Conservation (phyloP, 2,888 invertebrate genomes). For the Crocallis elinguaria region DNA sequence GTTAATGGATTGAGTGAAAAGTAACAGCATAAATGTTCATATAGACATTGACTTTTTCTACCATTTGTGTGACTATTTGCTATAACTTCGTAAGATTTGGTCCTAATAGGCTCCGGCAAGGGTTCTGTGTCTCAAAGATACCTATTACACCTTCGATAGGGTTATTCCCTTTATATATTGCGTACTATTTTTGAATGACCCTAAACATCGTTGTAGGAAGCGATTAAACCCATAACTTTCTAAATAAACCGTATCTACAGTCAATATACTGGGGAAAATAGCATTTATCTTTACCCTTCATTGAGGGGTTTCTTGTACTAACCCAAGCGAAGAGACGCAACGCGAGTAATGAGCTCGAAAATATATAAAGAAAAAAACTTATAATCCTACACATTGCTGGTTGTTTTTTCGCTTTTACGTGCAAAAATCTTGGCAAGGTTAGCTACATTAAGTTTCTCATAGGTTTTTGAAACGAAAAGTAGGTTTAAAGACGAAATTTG, state of each 20-base stretch:
- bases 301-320: not conserved
- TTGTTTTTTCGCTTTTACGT: too few relatives aligned
- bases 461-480: too few relatives aligned
- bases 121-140: not conserved
- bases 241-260: slow-evolving; percentile 7
- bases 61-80: not conserved
- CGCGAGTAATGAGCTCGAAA: too few relatives aligned
- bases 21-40: too few relatives aligned
- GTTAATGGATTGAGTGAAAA: too few relatives aligned
- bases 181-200: slow-evolving; percentile 10
- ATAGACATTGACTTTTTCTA: not conserved
- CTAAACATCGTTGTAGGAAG: slow-evolving; percentile 8
- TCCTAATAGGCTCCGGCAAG: not conserved
- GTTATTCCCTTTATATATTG: slow-evolving; percentile 1
- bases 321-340: not conserved
- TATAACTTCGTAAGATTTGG: not conserved
- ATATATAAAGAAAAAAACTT: too few relatives aligned
- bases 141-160: slow-evolving; percentile 4
- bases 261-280: slow-evolving; percentile 1
- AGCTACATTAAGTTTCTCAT: too few relatives aligned
- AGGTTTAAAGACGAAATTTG: too few relatives aligned
- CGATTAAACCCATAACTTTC: slow-evolving; percentile 14
- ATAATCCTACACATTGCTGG: too few relatives aligned
- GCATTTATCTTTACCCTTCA: not conserved
- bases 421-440: too few relatives aligned